Conservation (phyloP, 2,888 invertebrate genomes). For the Branchipolynoe longqiensis region DNA sequence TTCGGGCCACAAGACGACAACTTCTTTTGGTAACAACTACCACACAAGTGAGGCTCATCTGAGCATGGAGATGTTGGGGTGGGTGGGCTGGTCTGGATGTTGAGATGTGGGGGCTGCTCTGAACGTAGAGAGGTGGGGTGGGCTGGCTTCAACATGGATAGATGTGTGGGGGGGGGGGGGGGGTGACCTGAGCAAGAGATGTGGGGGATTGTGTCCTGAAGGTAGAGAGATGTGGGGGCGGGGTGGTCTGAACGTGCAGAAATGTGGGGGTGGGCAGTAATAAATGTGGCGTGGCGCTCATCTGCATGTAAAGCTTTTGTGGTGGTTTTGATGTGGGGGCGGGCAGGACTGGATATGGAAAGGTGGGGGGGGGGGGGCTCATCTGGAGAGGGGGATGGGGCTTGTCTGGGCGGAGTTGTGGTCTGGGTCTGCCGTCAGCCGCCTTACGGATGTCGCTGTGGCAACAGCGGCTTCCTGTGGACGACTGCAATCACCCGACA, state of each 20-base stretch:
- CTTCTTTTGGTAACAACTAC: background rate
- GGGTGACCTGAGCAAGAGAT: too few species aligned
- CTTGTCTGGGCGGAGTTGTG: background rate
- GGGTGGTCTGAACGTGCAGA: too few species aligned
- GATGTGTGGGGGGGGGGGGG: background rate
- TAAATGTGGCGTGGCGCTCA: too few species aligned
- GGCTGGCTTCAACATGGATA: background rate
- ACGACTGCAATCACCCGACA: too few species aligned
- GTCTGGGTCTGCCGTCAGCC: background rate
- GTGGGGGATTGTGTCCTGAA: too few species aligned
- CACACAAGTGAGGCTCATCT: background rate
- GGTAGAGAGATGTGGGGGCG: too few species aligned
- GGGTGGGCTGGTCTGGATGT: background rate
- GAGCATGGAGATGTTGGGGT: background rate
- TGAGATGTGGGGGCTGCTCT: background rate
- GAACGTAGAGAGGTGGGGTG: background rate
- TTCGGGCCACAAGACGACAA: constrained; percentile 13
- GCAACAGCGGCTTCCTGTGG: background rate
- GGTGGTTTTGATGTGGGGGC: too few species aligned
- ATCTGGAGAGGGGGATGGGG: too few species aligned
- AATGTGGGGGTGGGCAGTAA: too few species aligned
- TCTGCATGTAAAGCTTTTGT: background rate
- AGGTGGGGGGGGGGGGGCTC: too few species aligned
- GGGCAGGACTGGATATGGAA: background rate
- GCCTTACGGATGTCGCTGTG: background rate